These are phyloP conservation scores for Triplophysa yarkandensis DNA, from an alignment of 2,797 vertebrate genomes.

Conservation along the genomic window DNA sequence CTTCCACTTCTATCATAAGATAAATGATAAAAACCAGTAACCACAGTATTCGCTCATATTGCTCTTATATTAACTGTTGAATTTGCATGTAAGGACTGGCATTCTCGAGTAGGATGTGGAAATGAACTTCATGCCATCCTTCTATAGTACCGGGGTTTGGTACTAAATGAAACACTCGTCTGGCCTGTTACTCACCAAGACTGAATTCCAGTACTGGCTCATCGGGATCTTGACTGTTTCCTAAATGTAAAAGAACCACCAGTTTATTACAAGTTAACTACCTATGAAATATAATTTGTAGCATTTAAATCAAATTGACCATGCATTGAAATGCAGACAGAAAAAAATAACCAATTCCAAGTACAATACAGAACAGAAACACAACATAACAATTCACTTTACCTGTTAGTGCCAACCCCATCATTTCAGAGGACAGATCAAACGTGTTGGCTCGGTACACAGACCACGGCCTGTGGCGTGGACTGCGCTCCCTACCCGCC, in stretches of 20 bases:
- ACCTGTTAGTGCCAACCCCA: constrained; percentile 92
- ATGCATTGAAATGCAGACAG: background rate
- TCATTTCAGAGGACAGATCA: constrained; percentile 92
- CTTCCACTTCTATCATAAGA: background rate
- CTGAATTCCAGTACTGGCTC: constrained; percentile 98
- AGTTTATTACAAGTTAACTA: background rate
- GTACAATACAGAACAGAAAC: background rate
- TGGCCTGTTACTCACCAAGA: constrained; percentile 82
- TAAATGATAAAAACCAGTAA: no score
- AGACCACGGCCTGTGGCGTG: constrained; percentile 89
- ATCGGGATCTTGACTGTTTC: constrained; percentile 94
- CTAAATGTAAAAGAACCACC: constrained; percentile 69
- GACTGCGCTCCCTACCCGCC: constrained; percentile 92
- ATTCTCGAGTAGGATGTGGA: background rate
- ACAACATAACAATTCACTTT: background rate
- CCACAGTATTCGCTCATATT: no score
- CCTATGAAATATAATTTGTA: background rate
- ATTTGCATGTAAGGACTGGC: background rate
- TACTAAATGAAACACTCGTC: no score
- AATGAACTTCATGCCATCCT: background rate
- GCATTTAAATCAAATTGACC: no score
- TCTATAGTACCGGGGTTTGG: no score
- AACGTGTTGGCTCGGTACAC: constrained; percentile 93
- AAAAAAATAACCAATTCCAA: background rate
- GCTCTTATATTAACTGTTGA: no score